Evolutionary conservation across 2,888 invertebrate species (phyloP).

Genomic region (Germaria angustata): DNA sequence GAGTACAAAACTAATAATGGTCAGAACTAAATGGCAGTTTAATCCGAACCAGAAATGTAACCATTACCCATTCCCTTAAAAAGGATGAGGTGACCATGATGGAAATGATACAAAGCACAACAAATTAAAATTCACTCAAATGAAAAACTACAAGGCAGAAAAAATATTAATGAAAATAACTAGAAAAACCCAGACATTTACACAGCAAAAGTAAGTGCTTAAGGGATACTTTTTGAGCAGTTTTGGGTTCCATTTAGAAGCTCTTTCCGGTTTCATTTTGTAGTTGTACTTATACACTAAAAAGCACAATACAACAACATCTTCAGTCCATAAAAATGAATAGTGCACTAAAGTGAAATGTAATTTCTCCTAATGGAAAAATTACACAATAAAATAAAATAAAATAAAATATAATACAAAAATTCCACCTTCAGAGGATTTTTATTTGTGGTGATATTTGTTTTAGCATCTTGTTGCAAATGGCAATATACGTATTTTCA

Average conservation of each 20-base stretch:
- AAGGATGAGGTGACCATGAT: background rate
- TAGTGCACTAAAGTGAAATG: constrained; percentile 10
- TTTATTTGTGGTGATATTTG: constrained; percentile 30
- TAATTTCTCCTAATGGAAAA: constrained; percentile 7
- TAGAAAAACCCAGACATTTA: background rate
- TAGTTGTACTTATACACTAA: constrained; percentile 10
- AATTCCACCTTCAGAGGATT: constrained; percentile 1
- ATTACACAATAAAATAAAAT: background rate
- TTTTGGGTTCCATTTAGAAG: constrained; percentile 28
- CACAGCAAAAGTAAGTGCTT: constrained; percentile 6
- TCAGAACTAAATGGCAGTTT: constrained; percentile 50
- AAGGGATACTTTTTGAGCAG: constrained; percentile 13
- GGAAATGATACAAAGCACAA: constrained; percentile 29
- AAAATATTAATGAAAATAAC: constrained; percentile 15
- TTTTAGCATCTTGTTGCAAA: background rate
- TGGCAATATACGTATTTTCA: no score
- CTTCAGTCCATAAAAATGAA: constrained; percentile 35
- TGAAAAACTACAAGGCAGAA: background rate
- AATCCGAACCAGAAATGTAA: constrained; percentile 36
- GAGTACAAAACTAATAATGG: constrained; percentile 50
- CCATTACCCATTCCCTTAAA: constrained; percentile 2
- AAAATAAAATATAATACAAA: no score
- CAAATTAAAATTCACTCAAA: constrained; percentile 41
- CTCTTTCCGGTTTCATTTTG: constrained; percentile 9
- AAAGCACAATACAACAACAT: constrained; percentile 2